Base-by-base conservation (phyloP, 2,797 vertebrate genomes). In the Xenentodon cancila region DNA sequence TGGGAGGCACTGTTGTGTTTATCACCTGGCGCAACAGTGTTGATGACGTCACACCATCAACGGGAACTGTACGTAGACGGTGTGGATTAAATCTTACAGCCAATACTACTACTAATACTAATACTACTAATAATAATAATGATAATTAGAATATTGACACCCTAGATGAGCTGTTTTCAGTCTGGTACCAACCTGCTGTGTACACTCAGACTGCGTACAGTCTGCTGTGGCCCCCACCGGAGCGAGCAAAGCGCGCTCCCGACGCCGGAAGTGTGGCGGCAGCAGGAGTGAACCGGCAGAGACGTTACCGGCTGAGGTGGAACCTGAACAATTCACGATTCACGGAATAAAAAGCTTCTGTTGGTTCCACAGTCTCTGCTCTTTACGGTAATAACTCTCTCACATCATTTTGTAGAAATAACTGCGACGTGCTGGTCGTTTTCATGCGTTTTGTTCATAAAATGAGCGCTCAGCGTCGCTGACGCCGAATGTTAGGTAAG, bases 281-380 rank as follows among this genome's bases (percentile, higher is more conserved):
- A 58, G 34, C 71, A 52, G 78, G 75, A 78, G 60, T 19, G 56
- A 85, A 84, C 84, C 86, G 90, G 84, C 66, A 73, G 19, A 81
- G 70, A 66, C 73, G 16, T 9, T 1, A 73, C 65, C 59, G 76
- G 73, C 61, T 68, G 27, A 64, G 66, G 53, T 46, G 55, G 62
- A 57, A 71, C 9, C 9, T 11, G 54, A 53, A 68, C 25, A 5
- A 25, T 25, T 5, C 25, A 5, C 27, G 1, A 22, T 46, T 66
- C 57, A 18, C 43, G 79, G 76, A 65, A 73, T 78, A 47, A 81
- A 53, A 59, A 27, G 3, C 9, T 3, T 9, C 30, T 34, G 37
- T 37, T 2, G 15, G 55, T 47, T 49, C 53, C 6, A 44, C 21
- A 1, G 1, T 12, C 18, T 37, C 47, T 11, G 32, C 1, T 44